A percentile compares a stretch with the other conserved stretches of the same genome.
Evolutionary conservation across 2,113 vertebrate genomes (phyloP).

Genomic region (Triplophysa dalaica): DNA sequence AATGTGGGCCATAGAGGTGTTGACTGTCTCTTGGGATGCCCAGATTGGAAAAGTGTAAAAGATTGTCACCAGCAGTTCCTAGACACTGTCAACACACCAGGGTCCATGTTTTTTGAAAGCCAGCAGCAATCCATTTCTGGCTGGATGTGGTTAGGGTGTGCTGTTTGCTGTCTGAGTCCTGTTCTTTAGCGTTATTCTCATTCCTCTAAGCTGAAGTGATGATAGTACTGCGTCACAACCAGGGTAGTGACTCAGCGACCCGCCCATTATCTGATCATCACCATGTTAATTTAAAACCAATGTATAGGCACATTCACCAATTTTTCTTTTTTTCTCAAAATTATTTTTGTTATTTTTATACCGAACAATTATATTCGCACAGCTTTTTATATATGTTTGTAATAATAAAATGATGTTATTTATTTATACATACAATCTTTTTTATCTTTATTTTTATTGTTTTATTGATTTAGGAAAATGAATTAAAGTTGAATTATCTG

Average conservation of each 20-base stretch:
- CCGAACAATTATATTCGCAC: no score
- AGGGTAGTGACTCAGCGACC: conserved; percentile 21
- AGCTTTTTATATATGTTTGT: no score
- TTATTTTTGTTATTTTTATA: no score
- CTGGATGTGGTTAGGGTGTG: conserved; percentile 20
- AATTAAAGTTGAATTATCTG: no score
- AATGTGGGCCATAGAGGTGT: no score
- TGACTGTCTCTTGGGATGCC: no score
- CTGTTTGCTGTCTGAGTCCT: conserved; percentile 47
- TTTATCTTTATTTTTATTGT: no score
- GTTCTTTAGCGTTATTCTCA: conserved; percentile 47
- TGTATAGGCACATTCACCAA: background rate
- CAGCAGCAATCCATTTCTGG: conserved; percentile 12
- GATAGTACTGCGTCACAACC: conserved; percentile 4
- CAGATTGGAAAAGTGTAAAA: no score
- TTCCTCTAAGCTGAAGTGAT: conserved; percentile 16
- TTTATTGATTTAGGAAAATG: no score
- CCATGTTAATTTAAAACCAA: conserved; percentile 41
- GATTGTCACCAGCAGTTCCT: conserved; percentile 40
- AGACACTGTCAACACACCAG: conserved; percentile 22
- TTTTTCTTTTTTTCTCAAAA: no score
- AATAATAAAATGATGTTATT: no score
- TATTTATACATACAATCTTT: no score
- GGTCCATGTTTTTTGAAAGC: conserved; percentile 6
- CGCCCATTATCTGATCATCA: conserved; percentile 9